Evolutionary conservation across 2,113 vertebrate genomes (phyloP), one percentile per base, ranked within the genome.

Genomic region (Bufo bufo): DNA sequence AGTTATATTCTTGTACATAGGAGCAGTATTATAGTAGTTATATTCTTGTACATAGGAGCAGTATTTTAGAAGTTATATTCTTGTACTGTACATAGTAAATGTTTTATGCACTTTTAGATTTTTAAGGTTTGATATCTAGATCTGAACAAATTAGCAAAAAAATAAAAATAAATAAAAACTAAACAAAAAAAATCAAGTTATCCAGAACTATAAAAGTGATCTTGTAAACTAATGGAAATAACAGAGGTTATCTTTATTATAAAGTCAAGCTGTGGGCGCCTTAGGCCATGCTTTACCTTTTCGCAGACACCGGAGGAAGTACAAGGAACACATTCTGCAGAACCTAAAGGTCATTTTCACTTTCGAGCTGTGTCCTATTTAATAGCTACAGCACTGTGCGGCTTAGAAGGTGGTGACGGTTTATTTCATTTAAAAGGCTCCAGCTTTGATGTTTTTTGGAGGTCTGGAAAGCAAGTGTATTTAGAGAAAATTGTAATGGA

Each of bases 331-430:
- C 63, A 77, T 77, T 84, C 71, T 58, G 56, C 49, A 66, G 81
- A 89, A 83, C 58, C 74, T 77, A 89, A 89, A 89, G 87, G 87
- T 89, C 87, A 89, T 84, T 78, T 78, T 74, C 81, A 50, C 82
- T 66, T 65, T 56, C 45, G 81, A 33, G 59, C 72, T 84, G 81
- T 84, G 82, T 89, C 87, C 87, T 89, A 78, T 56, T 89, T 89
- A 89, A 89, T 89, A 84, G 87, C 87, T 89, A 89, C 87, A 78
- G 56, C 72, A 47, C 72, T 12, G 74, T 19, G 50, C 72, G 4
- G 59, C 75, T 78, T 89, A 69, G 82, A n/a, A 66, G 75, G 74
- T 45, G 33, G 49, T 16, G 33, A 65, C 13, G 49, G 61, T 50
- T 83, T 88, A 74, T 83, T 82, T 71, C 52, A 45, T 83, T 88